These are phyloP conservation scores for Pseudochirops corinnae DNA, from an alignment of 2,797 vertebrate genomes.

Conservation along the genomic window DNA sequence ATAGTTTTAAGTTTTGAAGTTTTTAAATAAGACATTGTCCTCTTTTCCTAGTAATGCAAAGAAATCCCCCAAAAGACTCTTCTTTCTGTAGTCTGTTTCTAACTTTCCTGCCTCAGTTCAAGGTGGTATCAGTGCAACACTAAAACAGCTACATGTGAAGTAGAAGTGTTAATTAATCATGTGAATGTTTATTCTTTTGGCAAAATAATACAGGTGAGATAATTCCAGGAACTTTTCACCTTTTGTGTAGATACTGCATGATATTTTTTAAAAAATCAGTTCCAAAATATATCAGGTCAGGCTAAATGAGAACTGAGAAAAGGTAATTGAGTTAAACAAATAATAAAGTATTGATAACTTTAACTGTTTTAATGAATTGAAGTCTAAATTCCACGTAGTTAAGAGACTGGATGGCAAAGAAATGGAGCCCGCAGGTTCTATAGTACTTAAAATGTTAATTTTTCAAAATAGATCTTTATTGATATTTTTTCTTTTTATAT, in stretches of 20 bases:
- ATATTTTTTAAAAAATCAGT: not conserved
- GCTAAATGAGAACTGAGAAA: not conserved
- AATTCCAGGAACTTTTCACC: not conserved
- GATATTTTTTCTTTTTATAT: not conserved
- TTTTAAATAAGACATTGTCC: not conserved
- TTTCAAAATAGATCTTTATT: constrained; percentile 33
- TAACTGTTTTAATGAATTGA: not conserved
- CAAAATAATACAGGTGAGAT: not conserved
- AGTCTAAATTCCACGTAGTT: not conserved
- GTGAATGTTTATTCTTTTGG: not conserved
- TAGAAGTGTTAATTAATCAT: not conserved
- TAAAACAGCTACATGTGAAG: not conserved
- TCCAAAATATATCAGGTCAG: not conserved
- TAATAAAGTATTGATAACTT: not conserved
- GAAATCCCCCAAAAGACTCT: too few species aligned
- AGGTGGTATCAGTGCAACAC: not conserved
- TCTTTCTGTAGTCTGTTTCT: not conserved
- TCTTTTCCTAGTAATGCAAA: not conserved
- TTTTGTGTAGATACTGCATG: not conserved
- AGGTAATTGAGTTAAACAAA: not conserved
- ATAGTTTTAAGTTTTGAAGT: not conserved
- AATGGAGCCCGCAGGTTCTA: not conserved
- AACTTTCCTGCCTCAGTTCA: not conserved
- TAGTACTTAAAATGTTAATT: constrained; percentile 24
- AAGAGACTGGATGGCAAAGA: not conserved